Percentiles rank a stretch among this genome's conserved stretches.
These are phyloP conservation scores for Agrypnia vestita DNA, from an alignment of 1,140 invertebrate genomes.

Conservation along the genomic window DNA sequence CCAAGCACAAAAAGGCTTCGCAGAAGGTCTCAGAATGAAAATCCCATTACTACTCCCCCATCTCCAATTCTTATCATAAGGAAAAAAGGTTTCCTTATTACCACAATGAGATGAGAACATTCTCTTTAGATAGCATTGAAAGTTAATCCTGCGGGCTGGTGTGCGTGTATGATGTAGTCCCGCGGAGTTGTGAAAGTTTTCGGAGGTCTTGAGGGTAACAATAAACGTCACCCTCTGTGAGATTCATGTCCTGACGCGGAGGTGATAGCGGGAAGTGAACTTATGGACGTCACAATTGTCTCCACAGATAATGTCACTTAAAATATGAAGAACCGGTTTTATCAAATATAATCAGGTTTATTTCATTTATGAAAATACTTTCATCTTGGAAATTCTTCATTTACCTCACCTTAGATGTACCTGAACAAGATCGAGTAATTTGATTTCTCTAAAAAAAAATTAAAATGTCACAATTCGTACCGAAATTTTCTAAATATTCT, in stretches of 20 bases:
- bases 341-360: no score
- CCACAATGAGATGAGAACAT: slow-evolving; percentile 53
- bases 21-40: slow-evolving; percentile 55
- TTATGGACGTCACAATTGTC: no score
- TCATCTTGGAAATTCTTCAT: no score
- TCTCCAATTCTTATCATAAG: slow-evolving; percentile 60
- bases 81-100: slow-evolving; percentile 56
- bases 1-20: slow-evolving; percentile 45
- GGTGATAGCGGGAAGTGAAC: background rate
- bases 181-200: slow-evolving; percentile 4
- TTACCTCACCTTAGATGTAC: no score
- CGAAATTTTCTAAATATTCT: no score
- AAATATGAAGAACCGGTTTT: no score
- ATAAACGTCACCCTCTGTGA: slow-evolving; percentile 16
- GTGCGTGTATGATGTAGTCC: slow-evolving; percentile 50
- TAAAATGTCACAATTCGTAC: no score
- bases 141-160: slow-evolving; percentile 57
- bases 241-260: background rate
- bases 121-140: slow-evolving; percentile 58
- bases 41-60: slow-evolving; percentile 58
- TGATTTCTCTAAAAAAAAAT: no score
- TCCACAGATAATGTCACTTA: no score
- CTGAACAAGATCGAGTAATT: no score
- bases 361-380: no score
- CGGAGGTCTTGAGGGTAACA: background rate